These are phyloP conservation scores for Hirtodrosophila duncani DNA, from an alignment of 2,888 invertebrate genomes.

Conservation along the genomic window DNA sequence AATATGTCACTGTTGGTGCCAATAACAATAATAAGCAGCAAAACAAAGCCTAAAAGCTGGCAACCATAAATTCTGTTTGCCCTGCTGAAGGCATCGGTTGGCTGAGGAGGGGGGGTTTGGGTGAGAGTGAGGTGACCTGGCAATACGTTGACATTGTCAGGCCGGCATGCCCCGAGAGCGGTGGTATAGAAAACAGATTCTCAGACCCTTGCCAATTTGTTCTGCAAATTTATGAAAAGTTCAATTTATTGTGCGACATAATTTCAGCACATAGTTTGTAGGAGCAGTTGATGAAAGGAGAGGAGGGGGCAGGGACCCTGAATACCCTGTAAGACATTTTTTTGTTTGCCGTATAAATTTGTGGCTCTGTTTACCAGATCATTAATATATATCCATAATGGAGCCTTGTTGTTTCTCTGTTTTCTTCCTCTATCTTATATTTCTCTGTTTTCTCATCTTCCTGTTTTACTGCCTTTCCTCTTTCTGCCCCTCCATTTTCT, in stretches of 20 bases:
- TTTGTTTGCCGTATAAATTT: too few species aligned
- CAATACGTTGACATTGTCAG: conserved; percentile 65
- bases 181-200: not conserved
- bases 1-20: conserved; percentile 74
- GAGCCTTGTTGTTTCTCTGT: too few species aligned
- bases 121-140: conserved; percentile 29
- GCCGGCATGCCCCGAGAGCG: conserved; percentile 5
- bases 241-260: conserved; percentile 68
- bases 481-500: too few species aligned
- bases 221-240: conserved; percentile 70
- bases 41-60: conserved; percentile 71
- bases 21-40: conserved; percentile 74
- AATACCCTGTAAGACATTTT: too few species aligned
- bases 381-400: too few species aligned
- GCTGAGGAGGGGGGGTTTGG: not conserved
- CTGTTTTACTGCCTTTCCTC: too few species aligned
- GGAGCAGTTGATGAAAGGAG: not conserved
- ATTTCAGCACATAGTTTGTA: conserved; percentile 57
- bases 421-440: too few species aligned
- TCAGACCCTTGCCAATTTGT: conserved; percentile 57
- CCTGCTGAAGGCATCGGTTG: conserved; percentile 17
- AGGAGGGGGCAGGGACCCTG: not conserved
- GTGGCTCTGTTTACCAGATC: too few species aligned
- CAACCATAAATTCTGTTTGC: conserved; percentile 63
- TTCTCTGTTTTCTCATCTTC: too few species aligned